Evolutionary conservation across 1,140 invertebrate genomes (phyloP).

Genomic region (Drosophila teissieri): DNA sequence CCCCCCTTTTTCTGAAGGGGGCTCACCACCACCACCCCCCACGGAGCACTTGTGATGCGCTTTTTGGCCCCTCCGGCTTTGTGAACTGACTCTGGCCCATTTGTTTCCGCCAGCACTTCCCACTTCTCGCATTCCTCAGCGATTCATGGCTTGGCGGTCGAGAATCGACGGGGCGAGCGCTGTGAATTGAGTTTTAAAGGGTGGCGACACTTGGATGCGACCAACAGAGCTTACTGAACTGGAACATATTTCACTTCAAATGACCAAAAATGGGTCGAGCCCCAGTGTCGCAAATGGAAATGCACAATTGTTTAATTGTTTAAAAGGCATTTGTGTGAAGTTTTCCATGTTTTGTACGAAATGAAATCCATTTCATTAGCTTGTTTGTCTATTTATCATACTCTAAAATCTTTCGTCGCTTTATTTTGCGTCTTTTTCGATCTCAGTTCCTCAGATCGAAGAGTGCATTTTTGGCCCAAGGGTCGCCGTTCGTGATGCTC

Average conservation of each 20-base stretch:
- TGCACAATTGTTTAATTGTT: slow-evolving; percentile 5
- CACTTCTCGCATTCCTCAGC: slow-evolving; percentile 28
- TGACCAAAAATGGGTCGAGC: not conserved
- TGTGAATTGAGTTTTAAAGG: slow-evolving; percentile 12
- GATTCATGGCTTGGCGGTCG: slow-evolving; percentile 14
- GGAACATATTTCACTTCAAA: not conserved
- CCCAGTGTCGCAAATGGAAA: not conserved
- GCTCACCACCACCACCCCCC: too few species aligned
- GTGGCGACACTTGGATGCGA: not conserved
- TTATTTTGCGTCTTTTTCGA: not conserved
- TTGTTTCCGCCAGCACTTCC: slow-evolving; percentile 16
- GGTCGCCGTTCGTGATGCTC: slow-evolving; percentile 3
- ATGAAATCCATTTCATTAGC: not conserved
- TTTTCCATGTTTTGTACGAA: too few species aligned
- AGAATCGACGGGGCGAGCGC: slow-evolving; percentile 4
- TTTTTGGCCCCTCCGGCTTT: slow-evolving; percentile 26
- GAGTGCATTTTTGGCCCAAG: slow-evolving; percentile 18
- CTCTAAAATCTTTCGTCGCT: too few species aligned
- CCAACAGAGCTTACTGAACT: slow-evolving; percentile 12
- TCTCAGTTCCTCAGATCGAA: slow-evolving; percentile 17
- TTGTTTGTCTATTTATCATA: too few species aligned
- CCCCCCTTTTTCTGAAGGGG: not conserved
- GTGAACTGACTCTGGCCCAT: slow-evolving; percentile 29
- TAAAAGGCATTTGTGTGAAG: not conserved
- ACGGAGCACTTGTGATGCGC: slow-evolving; percentile 25